A percentile compares a stretch with the other conserved stretches of the same genome.
These are phyloP conservation scores for Gryllus longicercus DNA, from an alignment of 2,888 invertebrate genomes.

Conservation along the genomic window DNA sequence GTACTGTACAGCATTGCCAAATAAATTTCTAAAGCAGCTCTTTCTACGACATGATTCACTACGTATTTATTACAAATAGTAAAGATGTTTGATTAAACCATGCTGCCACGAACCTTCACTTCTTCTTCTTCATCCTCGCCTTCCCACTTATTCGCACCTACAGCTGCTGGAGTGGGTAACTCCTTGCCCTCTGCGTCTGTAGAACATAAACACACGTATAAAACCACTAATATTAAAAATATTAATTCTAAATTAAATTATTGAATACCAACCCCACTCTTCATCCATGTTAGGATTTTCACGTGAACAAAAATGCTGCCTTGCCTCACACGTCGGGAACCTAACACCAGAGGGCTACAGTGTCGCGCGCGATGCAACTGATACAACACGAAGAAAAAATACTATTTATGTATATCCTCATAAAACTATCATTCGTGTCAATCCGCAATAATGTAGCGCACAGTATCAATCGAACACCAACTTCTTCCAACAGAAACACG, in stretches of 20 bases:
- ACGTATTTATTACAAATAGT: too few relatives aligned
- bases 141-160: slow-evolving; percentile 72
- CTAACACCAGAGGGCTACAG: slow-evolving; percentile 33
- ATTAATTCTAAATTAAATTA: slow-evolving; percentile 19
- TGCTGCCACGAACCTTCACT: slow-evolving; percentile 63
- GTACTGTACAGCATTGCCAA: too few relatives aligned
- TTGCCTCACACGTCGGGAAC: slow-evolving; percentile 12
- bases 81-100: neutral
- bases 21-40: too few relatives aligned
- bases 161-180: slow-evolving; percentile 55
- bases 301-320: slow-evolving; percentile 33
- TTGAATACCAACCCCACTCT: slow-evolving; percentile 62
- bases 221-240: slow-evolving; percentile 21
- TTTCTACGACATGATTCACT: too few relatives aligned
- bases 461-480: neutral
- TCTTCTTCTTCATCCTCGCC: slow-evolving; percentile 85
- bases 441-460: neutral
- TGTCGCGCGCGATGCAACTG: slow-evolving; percentile 19
- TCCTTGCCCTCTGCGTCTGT: slow-evolving; percentile 67
- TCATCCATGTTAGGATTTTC: slow-evolving; percentile 56
- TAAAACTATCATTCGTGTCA: neutral
- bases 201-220: slow-evolving; percentile 44
- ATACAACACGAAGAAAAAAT: neutral
- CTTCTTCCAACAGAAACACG: neutral
- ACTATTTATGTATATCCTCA: neutral